Evolutionary conservation across 2,113 vertebrate genomes (phyloP), one percentile per base, ranked within the genome.

Genomic region (Eleginops maclovinus): DNA sequence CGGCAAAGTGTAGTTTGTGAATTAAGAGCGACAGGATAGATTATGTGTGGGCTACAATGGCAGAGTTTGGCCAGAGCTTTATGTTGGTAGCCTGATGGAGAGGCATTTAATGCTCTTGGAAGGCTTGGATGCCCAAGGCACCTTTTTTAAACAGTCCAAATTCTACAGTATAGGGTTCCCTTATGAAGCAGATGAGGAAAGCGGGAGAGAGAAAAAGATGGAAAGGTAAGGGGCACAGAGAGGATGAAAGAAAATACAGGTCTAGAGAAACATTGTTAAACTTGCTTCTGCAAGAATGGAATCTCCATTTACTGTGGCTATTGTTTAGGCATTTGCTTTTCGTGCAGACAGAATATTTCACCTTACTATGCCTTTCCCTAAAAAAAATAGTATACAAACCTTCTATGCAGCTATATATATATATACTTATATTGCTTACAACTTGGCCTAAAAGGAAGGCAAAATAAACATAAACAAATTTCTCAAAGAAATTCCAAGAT

Each of bases 71-170:
- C 67, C 77, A 69, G 50, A 79, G 47, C 58, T 72, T 63, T 65
- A n/a, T 53, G 72, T 67, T 78, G 77, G 75, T 70, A 86, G 74
- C 61, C 86, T 83, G 74, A 81, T 78, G 67, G 71, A 87, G 86
- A 86, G 77, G 75, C 75, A 22, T 90, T 90, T 88, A 82, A 88
- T 88, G 79, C 53, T 86, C 40, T 63, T 75, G 77, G 88, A 85
- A 87, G 84, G 82, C 68, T 53, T 60, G 77, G 75, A 86, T 77
- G 83, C 85, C 83, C 72, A 64, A 83, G 82, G 75, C 88, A 84
- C 68, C 68, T 77, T 87, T 89, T 89, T 87, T 85, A 78, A 88
- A 84, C 73, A 81, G 82, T 84, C 63, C 70, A 81, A 80, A 82
- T 87, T 83, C 78, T 84, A 77, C 77, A 62, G 74, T 85, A 75